A percentile compares a stretch with the other conserved stretches of the same genome.
phyloP scores from a whole-genome alignment of 2,888 invertebrate species.

The Mallateleia sp. region DNA sequence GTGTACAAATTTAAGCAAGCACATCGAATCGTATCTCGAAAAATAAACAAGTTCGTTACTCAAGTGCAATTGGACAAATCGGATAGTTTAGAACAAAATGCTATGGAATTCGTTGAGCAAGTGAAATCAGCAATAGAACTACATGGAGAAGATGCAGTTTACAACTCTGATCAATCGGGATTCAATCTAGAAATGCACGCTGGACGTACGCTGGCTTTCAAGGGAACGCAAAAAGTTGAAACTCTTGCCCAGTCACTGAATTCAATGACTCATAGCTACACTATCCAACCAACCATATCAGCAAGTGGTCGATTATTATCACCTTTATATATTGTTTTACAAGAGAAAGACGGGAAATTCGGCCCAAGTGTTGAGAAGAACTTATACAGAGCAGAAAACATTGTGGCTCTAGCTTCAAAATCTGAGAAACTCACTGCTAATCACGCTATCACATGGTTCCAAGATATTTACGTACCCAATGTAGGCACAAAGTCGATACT shows the following conservation, averaged over 20 bases:
- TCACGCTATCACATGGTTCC: constrained; percentile 39
- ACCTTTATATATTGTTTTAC: constrained; percentile 58
- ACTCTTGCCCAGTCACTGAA: constrained; percentile 27
- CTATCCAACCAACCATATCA: constrained; percentile 50
- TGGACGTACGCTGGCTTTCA: constrained; percentile 45
- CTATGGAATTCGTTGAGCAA: constrained; percentile 3
- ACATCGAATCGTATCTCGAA: constrained; percentile 70
- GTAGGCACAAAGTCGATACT: constrained; percentile 42
- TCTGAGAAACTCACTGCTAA: constrained; percentile 62
- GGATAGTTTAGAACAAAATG: constrained; percentile 32
- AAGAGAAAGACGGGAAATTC: constrained; percentile 70
- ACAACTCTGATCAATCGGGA: constrained; percentile 57
- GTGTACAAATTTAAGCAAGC: constrained; percentile 63
- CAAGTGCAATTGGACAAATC: constrained; percentile 34
- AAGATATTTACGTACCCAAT: constrained; percentile 48
- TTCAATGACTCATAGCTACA: constrained; percentile 65
- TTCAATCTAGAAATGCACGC: constrained; percentile 52
- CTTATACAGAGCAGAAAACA: constrained; percentile 65
- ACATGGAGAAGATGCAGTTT: constrained; percentile 18
- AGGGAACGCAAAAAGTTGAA: constrained; percentile 39
- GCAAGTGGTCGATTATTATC: constrained; percentile 37
- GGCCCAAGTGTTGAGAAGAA: constrained; percentile 63
- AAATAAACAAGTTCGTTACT: constrained; percentile 75
- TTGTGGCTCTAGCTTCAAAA: constrained; percentile 52
- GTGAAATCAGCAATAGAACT: constrained; percentile 11